A percentile compares a stretch with the other conserved stretches of the same genome.
Conservation (phyloP, 2,797 vertebrate species). For the Lepus oiostolus region DNA sequence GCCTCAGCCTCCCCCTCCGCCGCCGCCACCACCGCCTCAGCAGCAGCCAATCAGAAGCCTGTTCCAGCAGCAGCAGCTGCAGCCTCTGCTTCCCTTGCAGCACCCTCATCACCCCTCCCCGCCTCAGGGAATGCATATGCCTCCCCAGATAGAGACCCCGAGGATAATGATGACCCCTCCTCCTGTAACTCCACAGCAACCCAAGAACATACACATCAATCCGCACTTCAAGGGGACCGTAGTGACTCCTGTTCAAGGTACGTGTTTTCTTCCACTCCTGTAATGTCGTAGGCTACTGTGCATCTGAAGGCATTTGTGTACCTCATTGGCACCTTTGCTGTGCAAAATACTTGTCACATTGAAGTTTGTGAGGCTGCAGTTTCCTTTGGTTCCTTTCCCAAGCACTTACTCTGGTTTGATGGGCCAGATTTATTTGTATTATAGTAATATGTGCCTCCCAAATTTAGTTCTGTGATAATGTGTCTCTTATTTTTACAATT, state of each 20-base stretch:
- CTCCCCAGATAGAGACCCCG: conserved; percentile 93
- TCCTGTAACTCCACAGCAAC: conserved; percentile 92
- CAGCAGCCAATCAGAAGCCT: conserved; percentile 90
- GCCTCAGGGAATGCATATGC: conserved; percentile 89
- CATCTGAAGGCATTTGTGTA: background rate
- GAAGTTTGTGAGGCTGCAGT: fast-evolving
- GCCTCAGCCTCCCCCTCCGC: conserved; percentile 69
- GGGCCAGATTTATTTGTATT: background rate
- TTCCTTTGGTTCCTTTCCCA: background rate
- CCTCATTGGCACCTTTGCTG: background rate
- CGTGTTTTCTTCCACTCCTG: conserved; percentile 40
- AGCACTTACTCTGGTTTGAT: background rate
- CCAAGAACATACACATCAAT: conserved; percentile 99
- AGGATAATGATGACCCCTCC: conserved; percentile 93
- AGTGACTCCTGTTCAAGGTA: conserved; percentile 95
- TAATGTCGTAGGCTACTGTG: background rate
- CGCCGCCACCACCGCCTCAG: conserved; percentile 76
- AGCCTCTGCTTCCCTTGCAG: conserved; percentile 95
- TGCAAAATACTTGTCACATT: background rate
- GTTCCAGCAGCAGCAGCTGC: conserved; percentile 91
- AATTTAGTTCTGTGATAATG: background rate
- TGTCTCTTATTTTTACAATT: background rate
- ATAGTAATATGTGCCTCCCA: no score
- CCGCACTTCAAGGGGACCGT: conserved; percentile 98
- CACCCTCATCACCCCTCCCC: conserved; percentile 93